Conservation (phyloP, 2,797 vertebrate genomes). For the Molossus alvarezi region DNA sequence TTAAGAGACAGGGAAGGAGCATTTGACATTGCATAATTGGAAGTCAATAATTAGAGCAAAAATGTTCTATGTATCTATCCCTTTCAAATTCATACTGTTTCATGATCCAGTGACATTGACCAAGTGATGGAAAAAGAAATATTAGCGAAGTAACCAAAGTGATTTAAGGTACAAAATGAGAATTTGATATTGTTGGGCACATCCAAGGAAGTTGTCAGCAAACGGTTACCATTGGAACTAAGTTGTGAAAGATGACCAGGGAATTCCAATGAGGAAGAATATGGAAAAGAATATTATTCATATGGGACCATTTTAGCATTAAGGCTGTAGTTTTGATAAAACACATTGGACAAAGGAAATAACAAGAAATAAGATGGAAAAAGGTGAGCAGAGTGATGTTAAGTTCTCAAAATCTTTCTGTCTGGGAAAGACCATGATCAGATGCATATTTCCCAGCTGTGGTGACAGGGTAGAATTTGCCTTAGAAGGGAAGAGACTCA, state of each 20-base stretch:
- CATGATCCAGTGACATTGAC: not conserved
- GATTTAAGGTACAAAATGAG: not conserved
- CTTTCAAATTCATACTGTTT: not conserved
- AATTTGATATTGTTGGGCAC: not conserved
- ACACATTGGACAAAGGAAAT: not conserved
- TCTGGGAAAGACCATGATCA: not conserved
- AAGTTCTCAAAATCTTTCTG: not conserved
- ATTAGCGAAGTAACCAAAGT: not conserved
- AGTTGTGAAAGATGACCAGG: not conserved
- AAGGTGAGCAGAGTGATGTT: not conserved
- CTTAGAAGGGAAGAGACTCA: not conserved
- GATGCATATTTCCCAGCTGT: not conserved
- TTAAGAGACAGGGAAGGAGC: not conserved
- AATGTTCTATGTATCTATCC: not conserved
- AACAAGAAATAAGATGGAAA: not conserved
- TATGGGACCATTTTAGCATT: not conserved
- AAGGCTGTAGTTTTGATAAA: not conserved
- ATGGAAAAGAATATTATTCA: not conserved
- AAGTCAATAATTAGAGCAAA: not conserved
- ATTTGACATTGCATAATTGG: not conserved
- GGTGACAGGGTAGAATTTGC: not conserved
- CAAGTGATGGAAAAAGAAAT: not conserved
- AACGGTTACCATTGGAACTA: not conserved
- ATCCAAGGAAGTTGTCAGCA: not conserved
- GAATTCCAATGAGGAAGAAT: not conserved